phyloP scores from a whole-genome alignment of 2,113 vertebrate species.

The Hippopotamus amphibius region DNA sequence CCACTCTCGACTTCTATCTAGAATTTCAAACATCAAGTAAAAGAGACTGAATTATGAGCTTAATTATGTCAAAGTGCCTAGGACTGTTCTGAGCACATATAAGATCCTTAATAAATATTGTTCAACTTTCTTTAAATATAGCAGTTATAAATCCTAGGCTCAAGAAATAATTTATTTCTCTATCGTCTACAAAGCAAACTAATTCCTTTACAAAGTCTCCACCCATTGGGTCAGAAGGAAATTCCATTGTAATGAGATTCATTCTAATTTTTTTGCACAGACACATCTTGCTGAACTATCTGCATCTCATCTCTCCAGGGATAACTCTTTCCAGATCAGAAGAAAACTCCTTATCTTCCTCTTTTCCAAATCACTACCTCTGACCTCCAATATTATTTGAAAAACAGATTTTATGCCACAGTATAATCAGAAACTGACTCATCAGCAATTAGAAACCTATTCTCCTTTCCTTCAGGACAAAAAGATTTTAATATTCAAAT shows the following conservation, averaged over 20 bases:
- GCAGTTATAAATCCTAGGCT: neutral
- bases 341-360: neutral
- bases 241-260: neutral
- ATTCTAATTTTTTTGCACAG: neutral
- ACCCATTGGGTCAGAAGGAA: neutral
- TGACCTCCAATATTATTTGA: neutral
- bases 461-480: neutral
- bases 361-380: neutral
- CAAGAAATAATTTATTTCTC: neutral
- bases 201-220: neutral
- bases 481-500: neutral
- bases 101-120: neutral
- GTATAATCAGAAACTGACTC: neutral
- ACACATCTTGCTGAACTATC: neutral
- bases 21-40: constrained; percentile 37
- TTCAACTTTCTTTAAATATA: neutral
- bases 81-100: neutral
- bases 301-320: neutral
- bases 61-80: neutral
- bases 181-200: neutral
- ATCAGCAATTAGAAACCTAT: neutral
- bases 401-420: neutral
- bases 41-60: neutral
- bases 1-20: neutral
- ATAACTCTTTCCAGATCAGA: neutral